Percentiles rank a stretch among this genome's conserved stretches.
phyloP scores from a whole-genome alignment of 37 sponge, comb jelly and placozoan species.

The Lycopodina hypogea region DNA sequence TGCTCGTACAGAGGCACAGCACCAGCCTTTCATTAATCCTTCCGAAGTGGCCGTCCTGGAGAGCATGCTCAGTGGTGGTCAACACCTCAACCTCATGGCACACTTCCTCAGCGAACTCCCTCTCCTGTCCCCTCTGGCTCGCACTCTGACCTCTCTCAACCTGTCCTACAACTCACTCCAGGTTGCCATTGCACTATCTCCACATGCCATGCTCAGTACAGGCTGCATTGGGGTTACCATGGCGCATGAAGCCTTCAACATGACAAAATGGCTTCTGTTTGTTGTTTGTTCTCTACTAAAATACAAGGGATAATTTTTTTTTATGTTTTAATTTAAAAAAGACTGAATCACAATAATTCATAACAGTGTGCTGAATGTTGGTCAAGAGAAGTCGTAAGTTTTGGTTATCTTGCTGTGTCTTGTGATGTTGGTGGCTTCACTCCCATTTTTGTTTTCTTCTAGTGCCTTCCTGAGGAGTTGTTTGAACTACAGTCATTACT shows the following conservation, averaged over 20 bases:
- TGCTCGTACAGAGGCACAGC: slow-evolving; percentile 21
- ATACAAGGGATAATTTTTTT: not conserved
- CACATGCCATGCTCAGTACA: no score
- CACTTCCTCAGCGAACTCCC: slow-evolving; percentile 81
- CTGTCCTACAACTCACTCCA: slow-evolving; percentile 88
- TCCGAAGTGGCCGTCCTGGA: slow-evolving; percentile 81
- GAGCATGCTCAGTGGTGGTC: slow-evolving; percentile 77
- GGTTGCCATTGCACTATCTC: slow-evolving; percentile 19
- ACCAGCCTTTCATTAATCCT: slow-evolving; percentile 61
- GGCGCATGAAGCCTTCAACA: no score
- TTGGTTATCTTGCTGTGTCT: no score
- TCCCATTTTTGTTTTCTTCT: no score
- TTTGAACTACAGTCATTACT: slow-evolving; percentile 52
- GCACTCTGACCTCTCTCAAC: slow-evolving; percentile 83
- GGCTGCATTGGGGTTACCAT: no score
- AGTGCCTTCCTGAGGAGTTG: slow-evolving; percentile 74
- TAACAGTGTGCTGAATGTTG: no score
- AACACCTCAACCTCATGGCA: slow-evolving; percentile 76
- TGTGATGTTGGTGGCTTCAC: no score
- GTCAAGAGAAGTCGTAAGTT: no score
- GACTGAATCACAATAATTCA: no score
- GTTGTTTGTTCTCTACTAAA: not conserved
- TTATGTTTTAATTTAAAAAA: not conserved
- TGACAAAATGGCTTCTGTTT: not conserved
- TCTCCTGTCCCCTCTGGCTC: slow-evolving; percentile 61